A percentile compares a stretch with the other conserved stretches of the same genome.
phyloP scores from a whole-genome alignment of 1,140 invertebrate species.

The Adelges cooleyi region DNA sequence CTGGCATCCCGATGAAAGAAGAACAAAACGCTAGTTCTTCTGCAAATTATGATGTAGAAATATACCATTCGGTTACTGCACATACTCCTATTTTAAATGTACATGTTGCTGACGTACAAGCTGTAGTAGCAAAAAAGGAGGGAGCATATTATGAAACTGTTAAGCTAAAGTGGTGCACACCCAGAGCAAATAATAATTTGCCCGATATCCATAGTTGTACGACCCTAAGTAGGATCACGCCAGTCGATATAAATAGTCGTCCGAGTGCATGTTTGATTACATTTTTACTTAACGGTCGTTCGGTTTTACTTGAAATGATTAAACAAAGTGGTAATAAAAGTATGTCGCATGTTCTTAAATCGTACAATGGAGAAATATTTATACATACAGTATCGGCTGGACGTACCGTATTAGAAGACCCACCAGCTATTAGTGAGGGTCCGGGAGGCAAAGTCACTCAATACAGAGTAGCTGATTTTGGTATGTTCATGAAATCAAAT shows the following conservation, averaged over 20 bases:
- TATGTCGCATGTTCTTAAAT: constrained; percentile 82
- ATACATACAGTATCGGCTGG: constrained; percentile 80
- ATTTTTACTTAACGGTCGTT: constrained; percentile 83
- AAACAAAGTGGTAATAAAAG: constrained; percentile 62
- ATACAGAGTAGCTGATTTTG: constrained; percentile 78
- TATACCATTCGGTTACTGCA: constrained; percentile 75
- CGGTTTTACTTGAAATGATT: constrained; percentile 90
- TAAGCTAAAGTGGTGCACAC: constrained; percentile 92
- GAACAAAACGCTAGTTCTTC: constrained; percentile 96
- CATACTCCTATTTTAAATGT: constrained; percentile 66
- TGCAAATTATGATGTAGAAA: constrained; percentile 95
- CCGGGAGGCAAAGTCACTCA: constrained; percentile 85
- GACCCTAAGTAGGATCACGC: constrained; percentile 79
- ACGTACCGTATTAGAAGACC: constrained; percentile 83
- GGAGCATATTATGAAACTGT: constrained; percentile 60
- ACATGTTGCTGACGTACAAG: constrained; percentile 35
- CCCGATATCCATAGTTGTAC: constrained; percentile 66
- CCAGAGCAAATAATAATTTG: constrained; percentile 60
- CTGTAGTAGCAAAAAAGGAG: constrained; percentile 44
- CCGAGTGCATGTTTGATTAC: constrained; percentile 94
- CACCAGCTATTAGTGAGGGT: constrained; percentile 87
- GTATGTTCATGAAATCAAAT: constrained; percentile 74
- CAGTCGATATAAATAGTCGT: constrained; percentile 85
- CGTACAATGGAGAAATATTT: constrained; percentile 92
- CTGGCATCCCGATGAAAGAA: constrained; percentile 98